phyloP scores from a whole-genome alignment of 2,797 vertebrate species.

The Cynopterus sphinx region DNA sequence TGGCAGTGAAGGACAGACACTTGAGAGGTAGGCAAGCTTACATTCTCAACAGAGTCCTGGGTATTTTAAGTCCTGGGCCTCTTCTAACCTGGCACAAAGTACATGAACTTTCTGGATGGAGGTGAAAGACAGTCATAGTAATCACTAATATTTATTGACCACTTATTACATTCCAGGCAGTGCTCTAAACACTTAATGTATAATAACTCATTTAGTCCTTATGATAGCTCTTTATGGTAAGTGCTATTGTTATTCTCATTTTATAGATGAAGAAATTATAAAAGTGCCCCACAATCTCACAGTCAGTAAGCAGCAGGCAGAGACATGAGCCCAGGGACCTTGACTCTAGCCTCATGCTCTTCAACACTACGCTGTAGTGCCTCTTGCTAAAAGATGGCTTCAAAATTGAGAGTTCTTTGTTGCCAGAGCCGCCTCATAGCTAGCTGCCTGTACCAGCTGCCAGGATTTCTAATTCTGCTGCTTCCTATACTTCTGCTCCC shows the following conservation, averaged over 20 bases:
- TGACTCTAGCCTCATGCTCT: not conserved
- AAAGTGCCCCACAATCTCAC: not conserved
- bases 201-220: not conserved
- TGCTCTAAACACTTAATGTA: not conserved
- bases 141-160: not conserved
- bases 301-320: not conserved
- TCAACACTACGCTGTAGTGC: not conserved
- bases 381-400: not conserved
- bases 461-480: not conserved
- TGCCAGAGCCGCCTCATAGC: not conserved
- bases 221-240: not conserved
- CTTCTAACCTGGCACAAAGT: not conserved
- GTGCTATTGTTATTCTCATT: not conserved
- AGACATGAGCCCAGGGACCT: not conserved
- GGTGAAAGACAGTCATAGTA: not conserved
- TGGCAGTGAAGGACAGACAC: not conserved
- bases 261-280: not conserved
- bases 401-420: not conserved
- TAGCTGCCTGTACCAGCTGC: not conserved
- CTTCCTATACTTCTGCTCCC: not conserved
- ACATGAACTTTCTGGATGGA: not conserved
- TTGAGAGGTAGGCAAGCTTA: not conserved
- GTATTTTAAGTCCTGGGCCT: not conserved
- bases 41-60: not conserved
- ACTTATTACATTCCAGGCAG: not conserved